Percentiles rank a stretch among this genome's conserved stretches.
These are phyloP conservation scores for Paramormyrops hopkinsi DNA, from an alignment of 2,797 vertebrate genomes.

Conservation along the genomic window DNA sequence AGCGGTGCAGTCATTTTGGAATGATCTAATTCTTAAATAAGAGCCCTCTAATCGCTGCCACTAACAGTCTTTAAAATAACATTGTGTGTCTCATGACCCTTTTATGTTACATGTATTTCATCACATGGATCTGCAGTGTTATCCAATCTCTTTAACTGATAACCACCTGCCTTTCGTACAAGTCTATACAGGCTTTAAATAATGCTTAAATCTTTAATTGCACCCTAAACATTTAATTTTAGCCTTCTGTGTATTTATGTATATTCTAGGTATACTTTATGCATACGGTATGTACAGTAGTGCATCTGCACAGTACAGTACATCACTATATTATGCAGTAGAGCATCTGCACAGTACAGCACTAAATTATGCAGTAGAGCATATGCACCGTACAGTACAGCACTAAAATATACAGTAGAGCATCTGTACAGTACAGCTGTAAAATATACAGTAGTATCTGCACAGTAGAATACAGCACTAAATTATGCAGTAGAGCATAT, in stretches of 20 bases:
- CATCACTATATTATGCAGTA: too few species aligned
- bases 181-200: background rate
- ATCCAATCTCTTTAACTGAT: background rate
- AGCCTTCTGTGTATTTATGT: background rate
- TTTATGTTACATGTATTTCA: background rate
- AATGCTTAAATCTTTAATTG: background rate
- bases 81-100: background rate
- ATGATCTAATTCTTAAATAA: background rate
- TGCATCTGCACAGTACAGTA: background rate
- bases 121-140: background rate
- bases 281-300: background rate
- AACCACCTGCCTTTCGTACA: background rate
- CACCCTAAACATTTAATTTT: background rate
- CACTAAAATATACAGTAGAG: background rate
- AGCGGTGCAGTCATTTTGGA: background rate
- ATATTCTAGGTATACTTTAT: background rate
- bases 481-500: background rate
- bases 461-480: too few species aligned
- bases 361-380: too few species aligned
- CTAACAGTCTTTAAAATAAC: background rate
- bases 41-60: background rate
- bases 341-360: too few species aligned
- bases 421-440: too few species aligned
- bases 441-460: too few species aligned
- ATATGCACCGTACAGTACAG: too few species aligned